A percentile compares a stretch with the other conserved stretches of the same genome.
phyloP scores from a whole-genome alignment of 2,888 invertebrate genomes.

The Barypeithes pellucidus region DNA sequence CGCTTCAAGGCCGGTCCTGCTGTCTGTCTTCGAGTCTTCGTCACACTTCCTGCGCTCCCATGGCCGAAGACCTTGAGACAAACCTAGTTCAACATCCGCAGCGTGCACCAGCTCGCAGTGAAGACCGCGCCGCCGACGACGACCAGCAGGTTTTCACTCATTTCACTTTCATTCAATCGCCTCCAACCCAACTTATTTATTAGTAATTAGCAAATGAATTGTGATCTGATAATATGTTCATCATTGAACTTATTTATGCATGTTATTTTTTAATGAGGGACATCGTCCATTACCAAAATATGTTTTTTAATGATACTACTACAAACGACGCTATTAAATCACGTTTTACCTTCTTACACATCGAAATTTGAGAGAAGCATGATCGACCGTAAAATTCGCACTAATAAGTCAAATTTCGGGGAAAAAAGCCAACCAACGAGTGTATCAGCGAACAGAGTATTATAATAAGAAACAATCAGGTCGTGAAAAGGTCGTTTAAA shows the following conservation, averaged over 20 bases:
- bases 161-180: slow-evolving; percentile 69
- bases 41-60: slow-evolving; percentile 65
- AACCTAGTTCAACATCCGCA: slow-evolving; percentile 72
- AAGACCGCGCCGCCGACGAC: slow-evolving; percentile 45
- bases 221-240: slow-evolving; percentile 12
- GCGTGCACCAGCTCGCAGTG: slow-evolving; percentile 56
- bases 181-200: slow-evolving; percentile 53
- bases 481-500: too few relatives aligned
- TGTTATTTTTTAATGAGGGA: too few relatives aligned
- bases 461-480: too few relatives aligned
- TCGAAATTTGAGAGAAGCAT: too few relatives aligned
- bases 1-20: slow-evolving; percentile 51
- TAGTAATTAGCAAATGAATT: slow-evolving; percentile 26
- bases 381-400: too few relatives aligned
- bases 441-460: too few relatives aligned
- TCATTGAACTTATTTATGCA: not conserved
- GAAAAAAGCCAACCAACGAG: too few relatives aligned
- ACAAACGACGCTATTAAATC: too few relatives aligned
- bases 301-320: too few relatives aligned
- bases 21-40: slow-evolving; percentile 58
- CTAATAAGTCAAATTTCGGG: too few relatives aligned
- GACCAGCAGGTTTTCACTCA: slow-evolving; percentile 66
- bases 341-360: too few relatives aligned
- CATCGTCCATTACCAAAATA: too few relatives aligned
- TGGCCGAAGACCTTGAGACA: slow-evolving; percentile 70